Base-by-base conservation (phyloP, 2,888 invertebrate species). In the Dinocampus coccinellae region DNA sequence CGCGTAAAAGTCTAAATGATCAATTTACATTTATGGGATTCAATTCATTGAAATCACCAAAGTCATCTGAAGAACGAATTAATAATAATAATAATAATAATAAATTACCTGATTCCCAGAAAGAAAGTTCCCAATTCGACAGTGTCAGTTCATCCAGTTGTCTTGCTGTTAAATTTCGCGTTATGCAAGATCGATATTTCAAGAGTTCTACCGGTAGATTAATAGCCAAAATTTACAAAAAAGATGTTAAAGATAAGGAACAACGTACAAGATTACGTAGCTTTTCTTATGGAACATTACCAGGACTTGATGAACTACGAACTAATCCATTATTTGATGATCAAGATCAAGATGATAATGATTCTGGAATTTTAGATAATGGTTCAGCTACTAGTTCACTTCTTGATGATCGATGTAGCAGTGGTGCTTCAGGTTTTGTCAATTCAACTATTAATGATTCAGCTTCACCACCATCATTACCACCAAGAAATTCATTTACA, bases 281-380 rank as follows among this genome's bases (percentile, higher is more conserved):
- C 83, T 93, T 93, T 84, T 93, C 93, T 0, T 93, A 93, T 79
- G 93, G 94, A 0, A 92, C 93, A 10, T 86, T 93, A 72, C 93
- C 93, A 0, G 93, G 93, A 0, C 87, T 93, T 76, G 93, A 93
- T 76, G 93, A 93, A 81, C 91, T 93, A 76, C 91, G 92, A 69
- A 90, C 90, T 74, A 90, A 90, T 82, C 91, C 92, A 1, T 88
- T 92, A 10, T 92, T 91, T 83, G 91, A 92, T 75, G 91, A 92
- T 77, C 90, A 91, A 79, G 92, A 91, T 79, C 90, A 90, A 77
- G 93, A 93, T 82, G 93, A 94, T 86, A 92, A 92, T 72, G 94
- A 94, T 85, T 93, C 93, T 33, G 93, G 94, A 47, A 94, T 94
- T 79, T 89, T 93, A 83, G 92, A 93, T 79, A 93, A 92, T 81